Evolutionary conservation across 2,113 vertebrate genomes (phyloP).

Genomic region (Physeter macrocephalus): DNA sequence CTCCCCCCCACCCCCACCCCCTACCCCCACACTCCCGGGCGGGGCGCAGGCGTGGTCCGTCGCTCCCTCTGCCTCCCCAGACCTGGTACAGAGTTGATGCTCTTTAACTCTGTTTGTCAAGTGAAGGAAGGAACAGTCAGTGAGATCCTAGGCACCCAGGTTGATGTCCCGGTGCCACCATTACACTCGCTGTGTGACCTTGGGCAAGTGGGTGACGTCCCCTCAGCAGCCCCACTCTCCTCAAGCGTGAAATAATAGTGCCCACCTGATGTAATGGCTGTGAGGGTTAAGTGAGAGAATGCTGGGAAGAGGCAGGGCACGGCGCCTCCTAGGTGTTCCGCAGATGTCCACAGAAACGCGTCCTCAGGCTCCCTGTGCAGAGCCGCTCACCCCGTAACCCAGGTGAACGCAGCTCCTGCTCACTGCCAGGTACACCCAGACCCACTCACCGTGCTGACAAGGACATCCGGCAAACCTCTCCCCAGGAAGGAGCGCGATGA

Average conservation of each 20-base stretch:
- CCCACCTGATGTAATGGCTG: not conserved
- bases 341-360: not conserved
- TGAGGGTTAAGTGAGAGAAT: not conserved
- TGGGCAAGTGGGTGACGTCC: not conserved
- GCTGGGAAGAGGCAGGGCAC: not conserved
- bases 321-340: not conserved
- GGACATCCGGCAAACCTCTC: not conserved
- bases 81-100: not conserved
- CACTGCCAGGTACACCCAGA: not conserved
- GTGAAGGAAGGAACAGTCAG: not conserved
- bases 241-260: not conserved
- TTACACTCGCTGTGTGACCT: not conserved
- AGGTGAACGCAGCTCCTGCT: not conserved
- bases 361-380: accelerated
- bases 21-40: accelerated
- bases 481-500: not conserved
- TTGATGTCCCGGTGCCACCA: not conserved
- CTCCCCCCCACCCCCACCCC: accelerated
- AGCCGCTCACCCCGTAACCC: not conserved
- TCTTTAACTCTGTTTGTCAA: not conserved
- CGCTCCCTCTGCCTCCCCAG: not conserved
- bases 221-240: not conserved
- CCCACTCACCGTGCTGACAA: not conserved
- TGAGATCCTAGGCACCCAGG: not conserved
- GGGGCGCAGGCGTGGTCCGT: not conserved